phyloP scores from a whole-genome alignment of 1,140 invertebrate genomes.

The Gerris buenoi region DNA sequence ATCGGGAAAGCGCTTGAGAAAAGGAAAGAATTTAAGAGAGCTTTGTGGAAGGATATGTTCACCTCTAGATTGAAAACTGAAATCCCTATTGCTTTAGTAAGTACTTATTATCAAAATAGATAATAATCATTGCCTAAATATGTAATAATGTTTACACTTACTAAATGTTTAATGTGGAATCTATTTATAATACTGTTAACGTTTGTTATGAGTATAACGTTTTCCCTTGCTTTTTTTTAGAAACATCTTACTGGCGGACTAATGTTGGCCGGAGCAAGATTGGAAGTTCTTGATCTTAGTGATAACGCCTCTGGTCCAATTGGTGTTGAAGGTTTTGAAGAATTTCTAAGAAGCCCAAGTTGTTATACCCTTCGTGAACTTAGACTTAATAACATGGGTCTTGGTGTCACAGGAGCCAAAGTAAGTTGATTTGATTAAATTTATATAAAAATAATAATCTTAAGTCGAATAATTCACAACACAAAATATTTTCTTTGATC shows the following conservation, averaged over 20 bases:
- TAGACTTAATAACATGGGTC: slow-evolving; percentile 84
- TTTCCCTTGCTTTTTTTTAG: slow-evolving; percentile 35
- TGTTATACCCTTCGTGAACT: slow-evolving; percentile 73
- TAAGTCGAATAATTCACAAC: too few species aligned
- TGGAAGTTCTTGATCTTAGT: slow-evolving; percentile 82
- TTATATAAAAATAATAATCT: slow-evolving; percentile 1
- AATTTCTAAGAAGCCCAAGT: slow-evolving; percentile 62
- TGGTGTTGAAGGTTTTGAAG: slow-evolving; percentile 76
- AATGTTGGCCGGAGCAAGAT: slow-evolving; percentile 54
- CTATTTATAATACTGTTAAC: too few species aligned
- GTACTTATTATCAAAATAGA: too few species aligned
- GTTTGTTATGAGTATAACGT: too few species aligned
- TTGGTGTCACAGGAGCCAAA: slow-evolving; percentile 79
- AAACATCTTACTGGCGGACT: slow-evolving; percentile 65
- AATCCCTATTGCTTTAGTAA: slow-evolving; percentile 77
- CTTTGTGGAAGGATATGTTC: slow-evolving; percentile 92
- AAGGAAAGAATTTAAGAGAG: slow-evolving; percentile 60
- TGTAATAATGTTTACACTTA: too few species aligned
- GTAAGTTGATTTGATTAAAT: slow-evolving; percentile 25
- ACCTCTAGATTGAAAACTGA: slow-evolving; percentile 85
- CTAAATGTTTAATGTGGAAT: too few species aligned
- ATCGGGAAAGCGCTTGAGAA: slow-evolving; percentile 64
- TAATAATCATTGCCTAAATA: too few species aligned
- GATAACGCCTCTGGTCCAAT: slow-evolving; percentile 98
- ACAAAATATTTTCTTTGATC: too few species aligned